Conservation (phyloP, 2,113 vertebrate genomes). For the Anarrhichthys ocellatus region DNA sequence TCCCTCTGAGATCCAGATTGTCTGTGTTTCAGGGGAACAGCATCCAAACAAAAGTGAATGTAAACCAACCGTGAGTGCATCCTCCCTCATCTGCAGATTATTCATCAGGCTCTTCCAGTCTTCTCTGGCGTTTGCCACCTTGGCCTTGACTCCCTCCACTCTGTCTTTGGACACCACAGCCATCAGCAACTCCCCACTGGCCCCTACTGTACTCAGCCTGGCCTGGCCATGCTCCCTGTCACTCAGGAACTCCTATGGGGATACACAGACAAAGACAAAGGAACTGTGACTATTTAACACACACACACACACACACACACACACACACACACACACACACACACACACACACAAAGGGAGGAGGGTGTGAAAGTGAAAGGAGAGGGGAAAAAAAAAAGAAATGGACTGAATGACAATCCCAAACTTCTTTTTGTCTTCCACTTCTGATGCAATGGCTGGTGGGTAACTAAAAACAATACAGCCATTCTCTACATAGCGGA, state of each 20-base stretch:
- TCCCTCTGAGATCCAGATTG: background rate
- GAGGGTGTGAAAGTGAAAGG: slow-evolving; percentile 23
- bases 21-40: background rate
- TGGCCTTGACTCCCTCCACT: slow-evolving; percentile 86
- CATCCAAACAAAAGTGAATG: slow-evolving; percentile 27
- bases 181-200: slow-evolving; percentile 91
- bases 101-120: slow-evolving; percentile 94
- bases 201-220: slow-evolving; percentile 88
- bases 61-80: slow-evolving; percentile 89
- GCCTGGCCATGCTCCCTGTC: slow-evolving; percentile 94
- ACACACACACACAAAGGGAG: slow-evolving; percentile 54
- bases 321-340: slow-evolving; percentile 56
- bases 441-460: slow-evolving; percentile 8
- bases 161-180: slow-evolving; percentile 89
- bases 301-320: slow-evolving; percentile 50
- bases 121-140: slow-evolving; percentile 86
- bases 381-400: background rate
- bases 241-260: slow-evolving; percentile 90
- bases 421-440: slow-evolving; percentile 44
- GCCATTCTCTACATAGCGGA: background rate
- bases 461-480: slow-evolving; percentile 23
- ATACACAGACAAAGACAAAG: slow-evolving; percentile 69
- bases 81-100: slow-evolving; percentile 90
- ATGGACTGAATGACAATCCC: slow-evolving; percentile 26
- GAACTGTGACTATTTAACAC: slow-evolving; percentile 60